A percentile compares a stretch with the other conserved stretches of the same genome.
phyloP scores from a whole-genome alignment of 2,888 invertebrate species.

The Agrochola circellaris region DNA sequence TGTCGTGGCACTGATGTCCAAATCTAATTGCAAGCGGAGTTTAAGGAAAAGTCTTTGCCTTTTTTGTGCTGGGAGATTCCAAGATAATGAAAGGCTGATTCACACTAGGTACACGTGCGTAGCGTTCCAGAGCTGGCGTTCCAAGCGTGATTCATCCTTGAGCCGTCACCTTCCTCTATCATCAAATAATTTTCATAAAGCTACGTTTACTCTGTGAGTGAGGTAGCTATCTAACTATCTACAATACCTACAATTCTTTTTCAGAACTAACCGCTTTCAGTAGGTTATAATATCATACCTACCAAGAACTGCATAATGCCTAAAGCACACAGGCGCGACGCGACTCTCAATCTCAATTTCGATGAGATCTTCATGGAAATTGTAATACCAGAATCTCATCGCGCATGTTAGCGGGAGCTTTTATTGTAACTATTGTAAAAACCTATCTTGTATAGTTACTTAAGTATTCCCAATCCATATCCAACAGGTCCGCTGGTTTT shows the following conservation, averaged over 20 bases:
- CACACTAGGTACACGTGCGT: constrained; percentile 2
- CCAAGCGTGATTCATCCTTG: constrained; percentile 25
- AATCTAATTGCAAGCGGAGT: background rate
- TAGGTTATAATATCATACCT: background rate
- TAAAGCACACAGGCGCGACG: no score
- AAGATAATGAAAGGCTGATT: constrained; percentile 21
- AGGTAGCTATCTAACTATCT: background rate
- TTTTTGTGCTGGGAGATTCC: constrained; percentile 2
- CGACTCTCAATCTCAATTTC: no score
- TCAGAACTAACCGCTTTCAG: background rate
- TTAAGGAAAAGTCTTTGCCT: constrained; percentile 8
- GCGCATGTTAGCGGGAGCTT: no score
- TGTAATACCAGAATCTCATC: no score
- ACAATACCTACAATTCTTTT: background rate
- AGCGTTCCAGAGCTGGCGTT: background rate
- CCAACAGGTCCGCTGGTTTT: constrained; percentile 30
- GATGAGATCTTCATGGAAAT: no score
- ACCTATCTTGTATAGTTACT: background rate
- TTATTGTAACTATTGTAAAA: background rate
- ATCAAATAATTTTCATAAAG: background rate
- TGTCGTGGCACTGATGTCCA: background rate
- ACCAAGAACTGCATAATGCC: no score
- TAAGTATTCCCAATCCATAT: constrained; percentile 13
- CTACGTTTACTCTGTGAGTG: background rate
- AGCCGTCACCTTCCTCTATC: background rate